Percentiles rank a stretch among this genome's conserved stretches.
These are phyloP conservation scores for Magallana angulata DNA, from an alignment of 1,140 invertebrate species.

Conservation along the genomic window DNA sequence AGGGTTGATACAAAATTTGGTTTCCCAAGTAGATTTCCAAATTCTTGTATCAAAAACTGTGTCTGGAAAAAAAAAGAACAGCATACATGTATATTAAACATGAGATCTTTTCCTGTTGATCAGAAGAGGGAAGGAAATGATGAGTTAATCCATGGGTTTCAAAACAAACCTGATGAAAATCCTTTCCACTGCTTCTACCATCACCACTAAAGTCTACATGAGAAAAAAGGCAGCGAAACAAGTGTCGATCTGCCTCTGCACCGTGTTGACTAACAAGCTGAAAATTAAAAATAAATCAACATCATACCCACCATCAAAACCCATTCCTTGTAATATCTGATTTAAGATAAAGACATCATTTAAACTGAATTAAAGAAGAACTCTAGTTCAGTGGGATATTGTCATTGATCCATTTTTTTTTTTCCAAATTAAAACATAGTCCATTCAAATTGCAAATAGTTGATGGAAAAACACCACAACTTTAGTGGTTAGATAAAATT, in stretches of 20 bases:
- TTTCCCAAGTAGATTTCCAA: conserved; percentile 86
- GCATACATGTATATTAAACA: background rate
- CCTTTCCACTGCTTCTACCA: conserved; percentile 81
- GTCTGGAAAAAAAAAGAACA: conserved; percentile 80
- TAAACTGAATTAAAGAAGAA: too few relatives aligned
- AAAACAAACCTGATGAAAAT: conserved; percentile 79
- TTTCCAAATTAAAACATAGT: too few relatives aligned
- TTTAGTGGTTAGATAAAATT: too few relatives aligned
- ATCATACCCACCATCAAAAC: too few relatives aligned
- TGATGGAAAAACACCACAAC: too few relatives aligned
- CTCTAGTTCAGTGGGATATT: too few relatives aligned
- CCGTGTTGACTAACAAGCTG: conserved; percentile 90
- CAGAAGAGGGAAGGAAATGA: background rate
- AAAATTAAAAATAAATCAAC: conserved; percentile 60
- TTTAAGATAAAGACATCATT: too few relatives aligned
- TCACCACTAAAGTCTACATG: conserved; percentile 83
- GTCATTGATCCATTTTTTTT: too few relatives aligned
- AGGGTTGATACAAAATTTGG: conserved; percentile 87
- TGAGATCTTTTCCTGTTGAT: conserved; percentile 3
- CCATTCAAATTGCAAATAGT: too few relatives aligned
- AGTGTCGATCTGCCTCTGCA: conserved; percentile 92
- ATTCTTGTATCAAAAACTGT: conserved; percentile 88
- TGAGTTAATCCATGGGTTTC: background rate
- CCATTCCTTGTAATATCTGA: too few relatives aligned
- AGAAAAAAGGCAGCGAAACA: conserved; percentile 91